Percentiles rank a stretch among this genome's conserved stretches.
Conservation (phyloP, 2,797 vertebrate genomes). For the Capromys pilorides region DNA sequence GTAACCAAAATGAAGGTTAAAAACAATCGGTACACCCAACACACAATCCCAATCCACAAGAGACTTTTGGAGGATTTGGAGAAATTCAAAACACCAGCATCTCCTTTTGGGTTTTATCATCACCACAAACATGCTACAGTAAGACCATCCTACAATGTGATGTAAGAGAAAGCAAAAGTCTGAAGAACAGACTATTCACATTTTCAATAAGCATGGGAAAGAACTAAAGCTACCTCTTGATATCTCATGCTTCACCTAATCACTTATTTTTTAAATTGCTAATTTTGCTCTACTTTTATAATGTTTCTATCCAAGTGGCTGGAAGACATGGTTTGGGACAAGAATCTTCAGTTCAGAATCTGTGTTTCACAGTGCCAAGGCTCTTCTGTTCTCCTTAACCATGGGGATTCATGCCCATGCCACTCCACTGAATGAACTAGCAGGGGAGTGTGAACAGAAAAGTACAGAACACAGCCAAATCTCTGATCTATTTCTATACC, state of each 20-base stretch:
- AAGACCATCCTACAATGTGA: background rate
- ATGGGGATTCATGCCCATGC: background rate
- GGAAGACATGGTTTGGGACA: background rate
- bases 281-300: slow-evolving; percentile 37
- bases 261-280: slow-evolving; percentile 25
- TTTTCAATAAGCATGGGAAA: slow-evolving; percentile 26
- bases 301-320: background rate
- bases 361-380: background rate
- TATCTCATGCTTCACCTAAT: background rate
- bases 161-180: slow-evolving; percentile 23
- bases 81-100: background rate
- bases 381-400: background rate
- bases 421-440: background rate
- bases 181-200: background rate
- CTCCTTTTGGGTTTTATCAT: background rate
- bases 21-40: background rate
- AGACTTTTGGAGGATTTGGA: background rate
- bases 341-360: slow-evolving; percentile 10
- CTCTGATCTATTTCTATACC: background rate
- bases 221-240: slow-evolving; percentile 12
- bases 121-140: background rate
- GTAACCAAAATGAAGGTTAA: slow-evolving; percentile 33
- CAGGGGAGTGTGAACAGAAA: background rate
- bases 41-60: background rate
- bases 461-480: slow-evolving; percentile 12